These are phyloP conservation scores for Microtus pennsylvanicus DNA, from an alignment of 2,113 vertebrate genomes.

Conservation along the genomic window DNA sequence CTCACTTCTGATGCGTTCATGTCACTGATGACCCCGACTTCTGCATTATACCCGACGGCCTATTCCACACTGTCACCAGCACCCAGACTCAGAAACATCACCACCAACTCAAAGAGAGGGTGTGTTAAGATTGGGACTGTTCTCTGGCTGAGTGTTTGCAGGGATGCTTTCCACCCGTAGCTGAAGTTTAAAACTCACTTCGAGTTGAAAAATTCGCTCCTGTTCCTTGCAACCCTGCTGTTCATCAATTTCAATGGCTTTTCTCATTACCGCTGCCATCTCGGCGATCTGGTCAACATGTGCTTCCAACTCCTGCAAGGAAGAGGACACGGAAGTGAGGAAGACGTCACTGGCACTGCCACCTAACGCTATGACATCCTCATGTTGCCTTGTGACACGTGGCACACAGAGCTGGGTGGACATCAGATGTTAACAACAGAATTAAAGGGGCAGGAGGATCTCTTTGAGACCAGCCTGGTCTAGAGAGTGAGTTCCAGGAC, in stretches of 20 bases:
- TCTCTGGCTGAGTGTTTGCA: neutral
- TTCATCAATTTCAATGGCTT: conserved; percentile 97
- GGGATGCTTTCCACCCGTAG: neutral
- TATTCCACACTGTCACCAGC: neutral
- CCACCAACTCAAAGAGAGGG: neutral
- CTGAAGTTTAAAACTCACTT: conserved; percentile 85
- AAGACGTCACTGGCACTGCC: neutral
- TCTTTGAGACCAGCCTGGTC: neutral
- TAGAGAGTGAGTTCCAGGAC: neutral
- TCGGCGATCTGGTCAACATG: conserved; percentile 98
- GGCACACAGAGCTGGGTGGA: neutral
- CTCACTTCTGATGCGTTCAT: neutral
- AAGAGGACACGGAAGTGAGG: neutral
- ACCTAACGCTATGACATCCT: conserved; percentile 27
- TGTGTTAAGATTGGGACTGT: neutral
- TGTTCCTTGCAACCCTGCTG: conserved; percentile 93
- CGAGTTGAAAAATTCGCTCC: conserved; percentile 95
- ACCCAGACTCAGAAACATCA: conserved; percentile 11
- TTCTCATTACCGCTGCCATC: conserved; percentile 98
- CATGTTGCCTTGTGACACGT: neutral
- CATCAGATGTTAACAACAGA: conserved; percentile 12
- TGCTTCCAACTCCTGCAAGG: conserved; percentile 93
- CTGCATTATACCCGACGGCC: neutral
- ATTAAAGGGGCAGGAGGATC: neutral
- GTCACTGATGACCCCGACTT: neutral